Base-by-base conservation (phyloP, 1,140 invertebrate species). In the Brachystomella parvula region DNA sequence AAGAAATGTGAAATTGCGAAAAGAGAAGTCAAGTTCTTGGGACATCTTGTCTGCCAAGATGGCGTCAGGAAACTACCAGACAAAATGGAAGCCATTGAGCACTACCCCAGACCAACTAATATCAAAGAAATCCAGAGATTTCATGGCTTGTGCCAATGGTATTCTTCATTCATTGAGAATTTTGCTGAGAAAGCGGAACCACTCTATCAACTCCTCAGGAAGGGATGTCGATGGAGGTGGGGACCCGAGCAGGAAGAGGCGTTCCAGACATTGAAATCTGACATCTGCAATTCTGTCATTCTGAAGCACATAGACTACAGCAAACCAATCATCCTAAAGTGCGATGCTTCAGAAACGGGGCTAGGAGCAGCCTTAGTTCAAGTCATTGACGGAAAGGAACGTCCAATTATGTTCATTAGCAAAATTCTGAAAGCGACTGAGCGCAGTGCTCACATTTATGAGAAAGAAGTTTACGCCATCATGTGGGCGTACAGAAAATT, bases 401-500 rank as follows among this genome's bases (percentile, higher is more conserved):
- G 68, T 24, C 60, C 53, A 9, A 67, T 82, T 17, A 68, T 73
- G 1, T 80, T 81, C 66, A 80, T 79, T 19, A 78, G 78, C 64
- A 68, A 78, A 3, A 66, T 75, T 3, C 62, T 82, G 2, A 74
- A 64, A 3, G 47, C 59, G 1, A 66, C 78, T 1, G 82, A 84
- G 72, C 62, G 63, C 47, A 80, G 39, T 44, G 39, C 39, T 12
- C 39, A 44, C 39, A 44, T 44, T n/a, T 44, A 44, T 44, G 39
- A 44, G 39, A 44, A 44, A n/a, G n/a, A 44, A 44, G 9, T 44
- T 9, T 44, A 44, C n/a, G 82, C 80, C 1, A 77, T 84, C 9
- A 72, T 83, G 2, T 76, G 76, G 76, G 76, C 75, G 0, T 71
- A 44, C n/a, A n/a, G 79, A 56, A 74, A 81, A 33, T 83, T 82